phyloP scores from a whole-genome alignment of 2,888 invertebrate species.

The Cerceris rybyensis region DNA sequence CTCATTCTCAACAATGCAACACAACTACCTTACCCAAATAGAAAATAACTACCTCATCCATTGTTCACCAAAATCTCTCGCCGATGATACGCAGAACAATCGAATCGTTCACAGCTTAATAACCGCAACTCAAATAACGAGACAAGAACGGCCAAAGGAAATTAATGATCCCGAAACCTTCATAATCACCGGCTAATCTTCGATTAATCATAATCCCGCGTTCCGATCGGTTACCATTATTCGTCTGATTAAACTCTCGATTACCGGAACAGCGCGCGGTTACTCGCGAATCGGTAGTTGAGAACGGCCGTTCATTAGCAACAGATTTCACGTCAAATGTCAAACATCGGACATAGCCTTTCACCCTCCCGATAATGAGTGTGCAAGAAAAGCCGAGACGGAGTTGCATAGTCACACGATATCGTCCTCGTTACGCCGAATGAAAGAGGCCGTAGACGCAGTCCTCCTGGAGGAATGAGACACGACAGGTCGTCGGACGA shows the following conservation, averaged over 20 bases:
- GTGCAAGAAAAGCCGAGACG: constrained; percentile 28
- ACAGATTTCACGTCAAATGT: constrained; percentile 28
- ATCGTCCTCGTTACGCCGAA: constrained; percentile 51
- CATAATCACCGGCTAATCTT: not conserved
- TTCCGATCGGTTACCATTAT: not conserved
- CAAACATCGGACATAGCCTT: constrained; percentile 31
- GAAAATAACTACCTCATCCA: no score
- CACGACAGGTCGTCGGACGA: constrained; percentile 68
- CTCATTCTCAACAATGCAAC: no score
- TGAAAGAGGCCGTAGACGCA: constrained; percentile 38
- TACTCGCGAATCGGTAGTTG: constrained; percentile 12
- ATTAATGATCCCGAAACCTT: no score
- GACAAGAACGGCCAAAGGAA: not conserved
- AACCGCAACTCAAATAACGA: no score
- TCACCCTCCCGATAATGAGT: constrained; percentile 45
- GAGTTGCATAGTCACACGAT: constrained; percentile 26
- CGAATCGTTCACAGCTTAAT: no score
- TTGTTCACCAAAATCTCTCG: no score
- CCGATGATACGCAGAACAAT: no score
- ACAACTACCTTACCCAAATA: no score
- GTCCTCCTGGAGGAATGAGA: constrained; percentile 49
- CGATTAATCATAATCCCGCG: not conserved
- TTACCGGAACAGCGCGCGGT: not conserved
- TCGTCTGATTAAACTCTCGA: not conserved
- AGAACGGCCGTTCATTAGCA: constrained; percentile 32